These are phyloP conservation scores for Semibalanus balanoides DNA, from an alignment of 1,140 invertebrate species.

Conservation along the genomic window DNA sequence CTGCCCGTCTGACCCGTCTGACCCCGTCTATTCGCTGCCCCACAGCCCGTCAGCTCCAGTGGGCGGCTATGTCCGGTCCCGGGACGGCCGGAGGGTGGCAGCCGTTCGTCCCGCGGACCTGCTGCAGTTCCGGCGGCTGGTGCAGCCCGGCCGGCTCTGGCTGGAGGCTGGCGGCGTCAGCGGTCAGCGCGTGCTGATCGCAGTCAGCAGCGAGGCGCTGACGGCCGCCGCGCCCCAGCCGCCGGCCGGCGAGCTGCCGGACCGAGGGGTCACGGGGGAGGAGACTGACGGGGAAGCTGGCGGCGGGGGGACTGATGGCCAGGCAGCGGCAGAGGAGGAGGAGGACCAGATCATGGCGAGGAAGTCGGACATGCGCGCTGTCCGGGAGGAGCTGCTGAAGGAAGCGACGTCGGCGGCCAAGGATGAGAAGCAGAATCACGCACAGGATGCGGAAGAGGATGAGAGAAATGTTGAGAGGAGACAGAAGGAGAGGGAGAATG, in stretches of 20 bases:
- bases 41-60: neutral
- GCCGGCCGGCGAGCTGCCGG: neutral
- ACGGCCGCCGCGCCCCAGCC: neutral
- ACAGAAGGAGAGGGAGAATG: neutral
- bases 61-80: neutral
- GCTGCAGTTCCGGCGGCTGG: neutral
- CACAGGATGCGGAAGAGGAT: neutral
- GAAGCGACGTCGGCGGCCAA: no score
- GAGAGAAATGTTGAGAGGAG: neutral
- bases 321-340: no score
- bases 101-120: neutral
- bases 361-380: no score
- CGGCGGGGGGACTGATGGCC: no score
- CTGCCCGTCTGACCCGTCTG: neutral
- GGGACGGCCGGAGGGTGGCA: neutral
- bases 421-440: no score
- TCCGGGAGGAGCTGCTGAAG: no score
- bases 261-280: neutral
- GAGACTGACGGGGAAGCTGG: neutral
- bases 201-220: neutral
- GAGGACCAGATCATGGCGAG: no score
- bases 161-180: neutral
- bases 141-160: neutral
- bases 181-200: neutral
- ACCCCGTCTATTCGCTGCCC: no score